Percentiles rank a stretch among this genome's conserved stretches.
Conservation (phyloP, 1,140 invertebrate species). For the Phenacoccus solenopsis region DNA sequence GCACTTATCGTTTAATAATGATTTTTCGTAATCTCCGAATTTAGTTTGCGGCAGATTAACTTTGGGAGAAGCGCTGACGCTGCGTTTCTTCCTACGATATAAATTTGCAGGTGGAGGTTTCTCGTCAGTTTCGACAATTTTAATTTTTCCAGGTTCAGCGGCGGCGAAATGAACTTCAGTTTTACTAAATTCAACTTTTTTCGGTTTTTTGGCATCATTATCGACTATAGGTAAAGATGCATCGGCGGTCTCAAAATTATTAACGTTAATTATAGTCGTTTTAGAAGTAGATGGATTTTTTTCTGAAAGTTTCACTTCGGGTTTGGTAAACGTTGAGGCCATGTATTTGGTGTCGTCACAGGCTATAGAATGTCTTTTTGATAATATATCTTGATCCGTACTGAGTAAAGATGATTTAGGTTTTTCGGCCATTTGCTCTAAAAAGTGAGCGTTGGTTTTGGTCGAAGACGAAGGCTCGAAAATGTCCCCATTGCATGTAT, state of each 20-base stretch:
- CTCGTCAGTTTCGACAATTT: slow-evolving; percentile 73
- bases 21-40: not conserved
- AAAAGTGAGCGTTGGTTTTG: not conserved
- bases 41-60: slow-evolving; percentile 4
- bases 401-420: not conserved
- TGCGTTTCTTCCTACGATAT: slow-evolving; percentile 42
- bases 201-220: slow-evolving; percentile 29
- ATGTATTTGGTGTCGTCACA: slow-evolving; percentile 42
- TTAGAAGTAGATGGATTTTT: not conserved
- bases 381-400: not conserved
- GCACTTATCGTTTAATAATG: not conserved
- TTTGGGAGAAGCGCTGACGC: slow-evolving; percentile 12
- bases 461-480: not conserved
- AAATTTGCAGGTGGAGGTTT: slow-evolving; percentile 68
- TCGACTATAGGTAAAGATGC: not conserved
- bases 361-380: slow-evolving; percentile 43
- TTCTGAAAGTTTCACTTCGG: not conserved
- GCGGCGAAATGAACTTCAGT: slow-evolving; percentile 73
- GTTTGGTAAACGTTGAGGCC: slow-evolving; percentile 13
- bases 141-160: slow-evolving; percentile 59
- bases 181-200: slow-evolving; percentile 72
- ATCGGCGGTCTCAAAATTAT: not conserved
- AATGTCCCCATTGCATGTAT: not conserved
- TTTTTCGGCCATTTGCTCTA: not conserved
- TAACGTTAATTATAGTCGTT: not conserved